phyloP scores from a whole-genome alignment of 2,113 vertebrate species.

The Chauna torquata region DNA sequence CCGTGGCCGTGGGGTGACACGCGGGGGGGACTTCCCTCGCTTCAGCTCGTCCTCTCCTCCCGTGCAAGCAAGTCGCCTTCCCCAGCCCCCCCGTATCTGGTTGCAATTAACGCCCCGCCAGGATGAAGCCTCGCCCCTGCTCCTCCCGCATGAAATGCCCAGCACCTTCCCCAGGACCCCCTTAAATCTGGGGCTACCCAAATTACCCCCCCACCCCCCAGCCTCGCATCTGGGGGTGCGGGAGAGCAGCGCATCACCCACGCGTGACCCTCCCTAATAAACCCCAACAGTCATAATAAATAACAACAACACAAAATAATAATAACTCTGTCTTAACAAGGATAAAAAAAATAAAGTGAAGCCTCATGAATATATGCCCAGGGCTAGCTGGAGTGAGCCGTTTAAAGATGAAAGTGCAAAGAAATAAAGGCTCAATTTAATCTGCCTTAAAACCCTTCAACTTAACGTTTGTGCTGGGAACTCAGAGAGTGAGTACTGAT shows the following conservation, averaged over 20 bases:
- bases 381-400: constrained; percentile 92
- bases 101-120: neutral
- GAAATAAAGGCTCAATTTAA: constrained; percentile 99
- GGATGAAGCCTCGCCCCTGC: neutral
- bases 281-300: constrained; percentile 71
- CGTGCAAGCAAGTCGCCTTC: neutral
- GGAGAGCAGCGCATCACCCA: neutral
- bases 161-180: neutral
- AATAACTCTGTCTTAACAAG: constrained; percentile 81
- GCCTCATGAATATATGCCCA: constrained; percentile 90
- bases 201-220: neutral
- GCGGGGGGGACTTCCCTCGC: neutral
- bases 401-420: constrained; percentile 99
- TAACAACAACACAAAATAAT: constrained; percentile 77
- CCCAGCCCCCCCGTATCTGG: neutral
- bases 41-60: neutral
- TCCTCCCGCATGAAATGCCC: neutral
- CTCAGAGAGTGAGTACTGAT: constrained; percentile 92
- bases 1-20: neutral
- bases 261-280: constrained; percentile 24
- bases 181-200: neutral
- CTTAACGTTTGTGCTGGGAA: constrained; percentile 92
- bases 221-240: neutral
- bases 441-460: constrained; percentile 97
- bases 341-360: constrained; percentile 62